These are phyloP conservation scores for Creontiades dilutus DNA, from an alignment of 2,888 invertebrate species.

Conservation along the genomic window DNA sequence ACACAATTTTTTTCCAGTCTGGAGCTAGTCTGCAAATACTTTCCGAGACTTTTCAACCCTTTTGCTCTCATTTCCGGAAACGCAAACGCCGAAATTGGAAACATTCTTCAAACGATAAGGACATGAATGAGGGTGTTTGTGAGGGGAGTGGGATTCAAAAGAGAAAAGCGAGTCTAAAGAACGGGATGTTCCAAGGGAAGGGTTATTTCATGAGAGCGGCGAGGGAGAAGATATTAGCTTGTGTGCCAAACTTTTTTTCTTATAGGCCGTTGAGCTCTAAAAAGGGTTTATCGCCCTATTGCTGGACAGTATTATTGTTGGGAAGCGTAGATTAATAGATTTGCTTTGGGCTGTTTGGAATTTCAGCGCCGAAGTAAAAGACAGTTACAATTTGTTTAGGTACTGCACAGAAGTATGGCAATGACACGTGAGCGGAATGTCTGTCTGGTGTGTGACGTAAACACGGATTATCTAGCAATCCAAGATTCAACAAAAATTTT, in stretches of 20 bases:
- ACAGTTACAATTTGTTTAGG: too few species aligned
- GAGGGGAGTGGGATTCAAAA: background rate
- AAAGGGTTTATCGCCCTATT: background rate
- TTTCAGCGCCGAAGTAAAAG: too few species aligned
- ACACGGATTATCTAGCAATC: too few species aligned
- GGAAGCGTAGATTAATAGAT: too few species aligned
- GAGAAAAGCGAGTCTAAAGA: background rate
- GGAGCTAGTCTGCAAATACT: background rate
- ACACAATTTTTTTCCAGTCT: background rate
- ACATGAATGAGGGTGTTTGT: background rate
- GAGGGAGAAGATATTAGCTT: background rate
- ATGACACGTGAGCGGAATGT: too few species aligned
- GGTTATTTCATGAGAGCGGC: conserved; percentile 17
- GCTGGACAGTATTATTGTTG: background rate
- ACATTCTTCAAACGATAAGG: conserved; percentile 34
- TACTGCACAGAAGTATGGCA: too few species aligned
- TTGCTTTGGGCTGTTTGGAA: background rate
- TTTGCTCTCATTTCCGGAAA: background rate
- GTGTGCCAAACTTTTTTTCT: background rate
- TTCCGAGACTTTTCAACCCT: background rate
- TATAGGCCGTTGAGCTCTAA: background rate
- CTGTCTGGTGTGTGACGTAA: too few species aligned
- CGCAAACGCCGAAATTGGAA: conserved; percentile 2
- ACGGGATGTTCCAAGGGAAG: background rate
- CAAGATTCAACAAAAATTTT: too few species aligned